Base-by-base conservation (phyloP, 2,888 invertebrate species). In the Drosophila formosana region DNA sequence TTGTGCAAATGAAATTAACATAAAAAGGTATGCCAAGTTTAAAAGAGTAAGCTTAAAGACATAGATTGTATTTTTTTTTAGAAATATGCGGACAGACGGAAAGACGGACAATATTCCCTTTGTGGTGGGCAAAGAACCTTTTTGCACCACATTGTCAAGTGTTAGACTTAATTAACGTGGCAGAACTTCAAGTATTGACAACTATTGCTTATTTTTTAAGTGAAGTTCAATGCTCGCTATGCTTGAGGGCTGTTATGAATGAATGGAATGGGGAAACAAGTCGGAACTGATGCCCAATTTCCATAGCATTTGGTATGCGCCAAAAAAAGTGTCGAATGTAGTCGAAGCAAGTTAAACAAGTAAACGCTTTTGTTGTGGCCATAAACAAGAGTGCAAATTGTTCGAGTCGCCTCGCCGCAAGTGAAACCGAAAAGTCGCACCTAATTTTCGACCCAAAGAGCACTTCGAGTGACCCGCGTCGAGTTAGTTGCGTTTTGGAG, bases 301-400 rank as follows among this genome's bases (percentile, higher is more conserved):
- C n/a, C 26, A 41, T 18, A 18, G 5, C 39, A 45, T 37, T 53
- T 41, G 47, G 47, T 26, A 23, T 41, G 52, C 55, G 30, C 57
- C 34, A 39, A 45, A 61, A 60, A 50, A 45, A 37, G 51, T 39
- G 55, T 37, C 37, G 18, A 37, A n/a, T 11, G 37, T 66, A 43
- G 58, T 47, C 53, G 66, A 46, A 61, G 66, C 51, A 61, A 55
- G 53, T 60, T 9, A 62, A 80, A 82, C 76, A 86, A 88, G 66
- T 72, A 51, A 78, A 67, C 39, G 72, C 87, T 76, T 86, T 86
- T 86, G 88, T 86, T 86, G 57, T 73, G 74, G 60, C 41, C 53
- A 37, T 71, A 78, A 84, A 89, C 87, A 88, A 89, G 73, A 80
- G 82, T 77, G 85, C 90, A 89, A 89, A 89, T 89, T 89, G 87